phyloP scores from a whole-genome alignment of 2,888 invertebrate genomes.

The Aphidius colemani region DNA sequence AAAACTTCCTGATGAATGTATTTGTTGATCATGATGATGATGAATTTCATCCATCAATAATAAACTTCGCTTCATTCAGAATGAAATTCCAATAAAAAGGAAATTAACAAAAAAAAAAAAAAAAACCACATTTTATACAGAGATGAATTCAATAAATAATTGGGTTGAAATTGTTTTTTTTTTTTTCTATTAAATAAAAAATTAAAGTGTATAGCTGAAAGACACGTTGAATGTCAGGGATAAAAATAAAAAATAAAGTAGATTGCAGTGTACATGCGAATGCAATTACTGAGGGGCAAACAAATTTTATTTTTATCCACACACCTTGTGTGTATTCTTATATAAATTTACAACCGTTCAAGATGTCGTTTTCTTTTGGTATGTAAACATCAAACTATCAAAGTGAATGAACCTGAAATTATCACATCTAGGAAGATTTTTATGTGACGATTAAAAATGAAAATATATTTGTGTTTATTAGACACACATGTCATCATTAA shows the following conservation, averaged over 20 bases:
- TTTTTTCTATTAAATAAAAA: too few relatives aligned
- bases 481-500: neutral
- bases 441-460: neutral
- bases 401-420: neutral
- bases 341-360: neutral
- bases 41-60: neutral
- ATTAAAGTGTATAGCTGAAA: too few relatives aligned
- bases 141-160: too few relatives aligned
- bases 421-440: neutral
- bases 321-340: neutral
- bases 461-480: neutral
- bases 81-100: neutral
- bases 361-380: too few relatives aligned
- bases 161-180: too few relatives aligned
- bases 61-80: neutral
- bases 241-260: conserved; percentile 9
- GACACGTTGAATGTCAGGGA: too few relatives aligned
- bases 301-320: too few relatives aligned
- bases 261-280: conserved; percentile 33
- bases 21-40: neutral
- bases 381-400: too few relatives aligned
- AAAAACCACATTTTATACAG: neutral
- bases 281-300: conserved; percentile 25
- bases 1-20: neutral
- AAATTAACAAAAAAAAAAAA: neutral